A percentile compares a stretch with the other conserved stretches of the same genome.
These are phyloP conservation scores for Meliscaeva auricollis DNA, from an alignment of 2,888 invertebrate species.

Conservation along the genomic window DNA sequence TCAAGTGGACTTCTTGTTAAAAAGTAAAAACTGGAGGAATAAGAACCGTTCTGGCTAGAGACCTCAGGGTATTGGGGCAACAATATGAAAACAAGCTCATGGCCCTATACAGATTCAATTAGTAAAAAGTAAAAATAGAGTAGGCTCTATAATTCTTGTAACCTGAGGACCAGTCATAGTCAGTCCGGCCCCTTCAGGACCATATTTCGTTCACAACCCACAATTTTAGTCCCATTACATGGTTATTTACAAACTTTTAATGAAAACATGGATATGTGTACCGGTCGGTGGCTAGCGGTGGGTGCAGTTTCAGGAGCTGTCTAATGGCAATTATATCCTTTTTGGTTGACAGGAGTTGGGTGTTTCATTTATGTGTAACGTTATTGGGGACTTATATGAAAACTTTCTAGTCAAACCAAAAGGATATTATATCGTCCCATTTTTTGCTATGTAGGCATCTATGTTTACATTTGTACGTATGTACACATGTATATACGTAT, in stretches of 20 bases:
- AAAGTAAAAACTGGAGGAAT: too few species aligned
- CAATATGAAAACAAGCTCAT: too few species aligned
- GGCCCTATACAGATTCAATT: too few species aligned
- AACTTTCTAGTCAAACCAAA: conserved; percentile 19
- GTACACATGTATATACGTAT: too few species aligned
- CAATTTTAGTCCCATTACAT: conserved; percentile 66
- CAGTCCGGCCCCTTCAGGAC: background rate
- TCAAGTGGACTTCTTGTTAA: too few species aligned
- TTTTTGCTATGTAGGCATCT: background rate
- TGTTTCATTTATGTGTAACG: conserved; percentile 7
- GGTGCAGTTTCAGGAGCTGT: background rate
- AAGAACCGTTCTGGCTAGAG: too few species aligned
- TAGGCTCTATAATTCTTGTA: background rate
- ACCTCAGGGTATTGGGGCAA: too few species aligned
- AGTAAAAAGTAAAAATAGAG: too few species aligned
- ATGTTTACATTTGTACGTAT: too few species aligned
- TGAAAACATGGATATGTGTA: conserved; percentile 62
- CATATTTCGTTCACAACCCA: conserved; percentile 45
- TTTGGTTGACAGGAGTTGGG: conserved; percentile 12
- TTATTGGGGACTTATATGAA: conserved; percentile 20
- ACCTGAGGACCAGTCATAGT: background rate
- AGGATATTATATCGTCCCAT: conserved; percentile 45
- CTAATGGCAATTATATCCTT: conserved; percentile 28
- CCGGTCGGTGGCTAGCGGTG: background rate
- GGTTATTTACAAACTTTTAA: conserved; percentile 68